phyloP scores from a whole-genome alignment of 2,113 vertebrate species.

The Anseranas semipalmata region DNA sequence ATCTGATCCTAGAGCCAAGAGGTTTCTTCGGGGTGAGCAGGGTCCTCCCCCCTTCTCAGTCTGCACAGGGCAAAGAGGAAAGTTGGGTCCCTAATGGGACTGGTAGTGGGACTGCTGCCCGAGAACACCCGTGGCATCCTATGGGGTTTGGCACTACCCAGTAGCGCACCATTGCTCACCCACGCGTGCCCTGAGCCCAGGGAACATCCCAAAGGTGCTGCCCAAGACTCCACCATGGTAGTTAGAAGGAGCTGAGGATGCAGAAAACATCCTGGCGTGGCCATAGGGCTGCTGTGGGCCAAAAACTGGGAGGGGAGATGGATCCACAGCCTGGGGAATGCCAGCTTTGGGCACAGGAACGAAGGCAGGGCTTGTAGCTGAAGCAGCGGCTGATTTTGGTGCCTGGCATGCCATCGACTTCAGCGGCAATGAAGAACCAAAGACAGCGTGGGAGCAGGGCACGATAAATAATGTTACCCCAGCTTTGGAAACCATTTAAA shows the following conservation, averaged over 20 bases:
- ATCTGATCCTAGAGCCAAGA: not conserved
- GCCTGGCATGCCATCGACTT: rapidly evolving
- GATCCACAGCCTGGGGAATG: not conserved
- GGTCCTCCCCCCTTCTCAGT: not conserved
- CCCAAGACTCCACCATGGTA: not conserved
- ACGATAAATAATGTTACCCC: not conserved
- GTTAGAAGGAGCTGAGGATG: not conserved
- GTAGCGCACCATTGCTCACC: not conserved
- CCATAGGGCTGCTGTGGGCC: rapidly evolving
- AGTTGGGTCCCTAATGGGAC: not conserved
- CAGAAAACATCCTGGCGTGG: not conserved
- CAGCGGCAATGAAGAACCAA: not conserved
- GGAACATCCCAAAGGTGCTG: not conserved
- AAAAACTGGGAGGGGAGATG: not conserved
- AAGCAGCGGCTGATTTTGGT: rapidly evolving
- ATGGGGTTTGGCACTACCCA: not conserved
- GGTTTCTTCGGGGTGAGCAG: not conserved
- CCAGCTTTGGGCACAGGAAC: rapidly evolving
- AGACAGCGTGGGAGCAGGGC: rapidly evolving
- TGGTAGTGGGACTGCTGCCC: not conserved
- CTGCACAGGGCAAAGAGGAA: not conserved
- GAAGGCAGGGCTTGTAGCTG: not conserved
- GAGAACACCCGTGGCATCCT: not conserved
- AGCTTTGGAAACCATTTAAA: not conserved
- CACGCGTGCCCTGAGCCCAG: not conserved